These are phyloP conservation scores for Entomobrya proxima DNA, from an alignment of 2,888 invertebrate species.

Conservation along the genomic window DNA sequence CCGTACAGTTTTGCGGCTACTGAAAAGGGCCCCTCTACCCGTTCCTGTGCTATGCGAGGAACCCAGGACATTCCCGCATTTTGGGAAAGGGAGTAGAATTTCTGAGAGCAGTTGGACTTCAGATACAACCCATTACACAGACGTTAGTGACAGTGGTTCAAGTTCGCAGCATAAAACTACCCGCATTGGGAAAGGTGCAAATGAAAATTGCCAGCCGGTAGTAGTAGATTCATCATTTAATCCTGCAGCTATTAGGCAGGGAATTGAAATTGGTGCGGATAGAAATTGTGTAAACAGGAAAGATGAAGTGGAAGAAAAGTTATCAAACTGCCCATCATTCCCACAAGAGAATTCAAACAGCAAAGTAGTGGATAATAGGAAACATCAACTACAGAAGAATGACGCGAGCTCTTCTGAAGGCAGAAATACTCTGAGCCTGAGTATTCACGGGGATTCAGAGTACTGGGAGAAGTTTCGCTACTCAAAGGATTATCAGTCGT, in stretches of 20 bases:
- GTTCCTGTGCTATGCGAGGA: constrained; percentile 16
- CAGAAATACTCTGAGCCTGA: constrained; percentile 13
- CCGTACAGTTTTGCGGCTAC: constrained; percentile 35
- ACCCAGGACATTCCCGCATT: constrained; percentile 38
- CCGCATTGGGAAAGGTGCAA: not conserved
- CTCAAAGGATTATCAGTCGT: constrained; percentile 60
- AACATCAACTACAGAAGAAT: constrained; percentile 2
- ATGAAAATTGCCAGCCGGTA: constrained; percentile 17
- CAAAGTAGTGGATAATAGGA: constrained; percentile 3
- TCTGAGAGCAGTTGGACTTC: constrained; percentile 54
- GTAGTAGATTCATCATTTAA: constrained; percentile 24
- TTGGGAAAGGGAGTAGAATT: constrained; percentile 20
- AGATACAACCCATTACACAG: constrained; percentile 15
- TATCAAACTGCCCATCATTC: constrained; percentile 13
- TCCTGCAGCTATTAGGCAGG: not conserved
- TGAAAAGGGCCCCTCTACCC: constrained; percentile 31
- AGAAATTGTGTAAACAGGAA: not conserved
- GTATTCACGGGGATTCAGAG: constrained; percentile 50
- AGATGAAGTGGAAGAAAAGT: not conserved
- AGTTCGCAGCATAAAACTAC: not conserved
- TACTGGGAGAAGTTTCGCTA: constrained; percentile 62
- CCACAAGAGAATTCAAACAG: constrained; percentile 24
- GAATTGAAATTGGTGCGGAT: not conserved
- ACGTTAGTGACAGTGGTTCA: not conserved
- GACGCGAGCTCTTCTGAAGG: not conserved